These are phyloP conservation scores for Phymanthus crucifer DNA, from an alignment of 92 coral and sea anemone species.

Conservation along the genomic window DNA sequence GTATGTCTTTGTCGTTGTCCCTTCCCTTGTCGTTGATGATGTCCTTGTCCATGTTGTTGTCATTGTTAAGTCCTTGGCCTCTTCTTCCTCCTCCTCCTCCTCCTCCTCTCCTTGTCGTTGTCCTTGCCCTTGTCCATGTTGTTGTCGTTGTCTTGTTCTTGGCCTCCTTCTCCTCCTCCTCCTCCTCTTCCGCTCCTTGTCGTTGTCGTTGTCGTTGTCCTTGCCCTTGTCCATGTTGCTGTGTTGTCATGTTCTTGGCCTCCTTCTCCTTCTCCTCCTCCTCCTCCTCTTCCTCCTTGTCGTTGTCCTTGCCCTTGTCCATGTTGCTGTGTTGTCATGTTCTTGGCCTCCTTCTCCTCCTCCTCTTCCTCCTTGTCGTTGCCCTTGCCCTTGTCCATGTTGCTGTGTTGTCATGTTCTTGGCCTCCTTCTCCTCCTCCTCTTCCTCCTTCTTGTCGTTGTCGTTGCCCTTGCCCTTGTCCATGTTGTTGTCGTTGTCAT, in stretches of 20 bases:
- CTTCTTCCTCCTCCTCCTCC: not conserved
- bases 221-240: not conserved
- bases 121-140: not conserved
- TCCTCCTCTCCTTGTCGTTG: not conserved
- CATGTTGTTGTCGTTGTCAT: not conserved
- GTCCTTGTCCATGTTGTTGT: not conserved
- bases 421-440: no score
- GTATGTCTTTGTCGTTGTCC: no score
- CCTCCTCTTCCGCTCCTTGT: not conserved
- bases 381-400: no score
- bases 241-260: no score
- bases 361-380: no score
- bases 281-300: no score
- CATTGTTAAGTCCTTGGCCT: not conserved
- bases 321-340: no score
- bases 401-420: no score
- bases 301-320: no score
- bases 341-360: no score
- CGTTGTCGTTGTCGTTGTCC: no score
- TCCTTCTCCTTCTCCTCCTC: not conserved
- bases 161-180: not conserved
- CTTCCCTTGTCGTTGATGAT: not conserved
- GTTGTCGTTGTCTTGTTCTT: not conserved
- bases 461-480: not conserved
- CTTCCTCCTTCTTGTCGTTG: no score